A percentile compares a stretch with the other conserved stretches of the same genome.
Evolutionary conservation across 2,113 vertebrate genomes (phyloP).

Genomic region (Lepidothrix coronata): DNA sequence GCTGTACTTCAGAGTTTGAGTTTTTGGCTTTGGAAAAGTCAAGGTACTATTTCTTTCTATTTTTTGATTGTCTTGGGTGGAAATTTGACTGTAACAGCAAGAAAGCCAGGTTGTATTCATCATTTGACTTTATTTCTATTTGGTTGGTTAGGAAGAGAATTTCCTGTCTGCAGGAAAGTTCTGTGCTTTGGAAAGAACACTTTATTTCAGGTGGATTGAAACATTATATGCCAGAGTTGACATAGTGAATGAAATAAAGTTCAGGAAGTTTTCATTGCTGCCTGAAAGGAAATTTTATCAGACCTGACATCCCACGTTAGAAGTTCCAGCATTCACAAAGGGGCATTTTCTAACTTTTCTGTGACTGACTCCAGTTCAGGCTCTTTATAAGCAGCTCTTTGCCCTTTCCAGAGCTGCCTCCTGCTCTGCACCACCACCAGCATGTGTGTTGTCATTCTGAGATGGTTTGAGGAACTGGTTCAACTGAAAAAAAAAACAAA

Average conservation of each 20-base stretch:
- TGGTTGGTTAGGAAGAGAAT: background rate
- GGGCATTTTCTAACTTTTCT: background rate
- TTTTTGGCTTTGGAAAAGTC: background rate
- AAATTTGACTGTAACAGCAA: background rate
- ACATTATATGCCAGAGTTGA: background rate
- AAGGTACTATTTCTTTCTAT: background rate
- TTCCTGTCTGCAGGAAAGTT: conserved; percentile 7
- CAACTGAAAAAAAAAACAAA: background rate
- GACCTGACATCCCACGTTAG: background rate
- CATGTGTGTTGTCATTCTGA: background rate
- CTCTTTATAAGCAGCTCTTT: background rate
- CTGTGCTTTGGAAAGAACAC: background rate
- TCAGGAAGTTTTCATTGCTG: background rate
- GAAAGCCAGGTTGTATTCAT: background rate
- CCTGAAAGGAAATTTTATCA: background rate
- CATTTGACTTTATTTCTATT: conserved; percentile 12
- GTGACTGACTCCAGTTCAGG: background rate
- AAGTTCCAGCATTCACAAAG: background rate
- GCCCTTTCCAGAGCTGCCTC: background rate
- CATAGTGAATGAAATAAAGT: background rate
- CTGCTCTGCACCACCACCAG: background rate
- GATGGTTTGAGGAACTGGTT: background rate
- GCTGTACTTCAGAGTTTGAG: background rate
- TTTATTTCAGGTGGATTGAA: conserved; percentile 22
- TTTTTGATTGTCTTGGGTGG: background rate